Conservation (phyloP, 1,140 invertebrate species). For the Cepaea nemoralis region DNA sequence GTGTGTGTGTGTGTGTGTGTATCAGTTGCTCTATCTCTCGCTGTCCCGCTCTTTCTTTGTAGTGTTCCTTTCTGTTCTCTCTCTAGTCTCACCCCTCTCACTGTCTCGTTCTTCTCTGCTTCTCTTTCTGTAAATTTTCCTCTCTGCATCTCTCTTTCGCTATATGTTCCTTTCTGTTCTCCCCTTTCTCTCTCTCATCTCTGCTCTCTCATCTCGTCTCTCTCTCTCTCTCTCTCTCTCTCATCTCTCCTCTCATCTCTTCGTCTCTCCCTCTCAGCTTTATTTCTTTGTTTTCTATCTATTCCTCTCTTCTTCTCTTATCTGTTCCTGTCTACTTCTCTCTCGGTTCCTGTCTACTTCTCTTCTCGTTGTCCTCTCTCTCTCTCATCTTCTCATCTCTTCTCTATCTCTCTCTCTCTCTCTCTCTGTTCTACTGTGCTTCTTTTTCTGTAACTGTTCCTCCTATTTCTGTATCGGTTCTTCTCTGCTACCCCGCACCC, state of each 20-base stretch:
- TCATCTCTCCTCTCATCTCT: no score
- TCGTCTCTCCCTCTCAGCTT: not conserved
- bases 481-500: not conserved
- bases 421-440: not conserved
- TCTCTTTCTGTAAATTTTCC: not conserved
- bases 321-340: constrained; percentile 8
- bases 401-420: no score
- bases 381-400: not conserved
- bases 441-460: not conserved
- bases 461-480: not conserved
- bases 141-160: not conserved
- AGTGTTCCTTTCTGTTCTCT: not conserved
- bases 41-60: no score
- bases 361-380: no score
- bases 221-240: constrained; percentile 1
- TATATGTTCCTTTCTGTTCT: not conserved
- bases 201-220: not conserved
- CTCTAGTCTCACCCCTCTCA: not conserved
- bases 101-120: not conserved
- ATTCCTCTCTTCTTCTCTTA: constrained; percentile 15
- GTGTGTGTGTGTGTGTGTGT: not conserved
- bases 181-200: not conserved
- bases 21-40: no score
- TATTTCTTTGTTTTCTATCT: not conserved
- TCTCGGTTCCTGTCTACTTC: not conserved